phyloP scores from a whole-genome alignment of 92 coral and sea anemone genomes.

The Phenganax marumi region DNA sequence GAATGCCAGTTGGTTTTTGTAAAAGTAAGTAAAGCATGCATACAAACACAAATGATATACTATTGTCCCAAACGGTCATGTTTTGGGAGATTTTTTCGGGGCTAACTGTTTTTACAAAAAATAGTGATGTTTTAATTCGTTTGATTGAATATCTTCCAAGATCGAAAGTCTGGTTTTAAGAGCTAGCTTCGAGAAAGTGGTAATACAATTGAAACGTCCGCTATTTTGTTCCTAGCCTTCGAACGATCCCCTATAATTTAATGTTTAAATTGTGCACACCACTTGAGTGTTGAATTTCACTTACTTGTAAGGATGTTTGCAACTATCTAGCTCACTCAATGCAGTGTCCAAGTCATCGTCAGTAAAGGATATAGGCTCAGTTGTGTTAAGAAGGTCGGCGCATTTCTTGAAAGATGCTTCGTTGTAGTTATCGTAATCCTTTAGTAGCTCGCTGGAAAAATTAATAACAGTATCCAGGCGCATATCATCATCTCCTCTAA shows the following conservation, averaged over 20 bases:
- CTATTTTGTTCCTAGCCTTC: too few relatives aligned
- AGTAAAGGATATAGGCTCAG: background rate
- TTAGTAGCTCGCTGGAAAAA: constrained; percentile 36
- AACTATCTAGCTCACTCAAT: background rate
- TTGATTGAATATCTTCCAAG: too few relatives aligned
- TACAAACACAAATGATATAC: constrained; percentile 2
- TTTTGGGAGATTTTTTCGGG: background rate
- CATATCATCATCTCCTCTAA: constrained; percentile 25
- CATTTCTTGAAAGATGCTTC: constrained; percentile 13
- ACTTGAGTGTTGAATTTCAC: too few relatives aligned
- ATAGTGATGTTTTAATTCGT: background rate
- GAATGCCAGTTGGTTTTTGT: background rate
- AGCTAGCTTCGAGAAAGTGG: too few relatives aligned
- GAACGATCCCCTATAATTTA: too few relatives aligned
- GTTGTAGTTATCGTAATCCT: constrained; percentile 17
- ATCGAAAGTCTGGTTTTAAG: too few relatives aligned
- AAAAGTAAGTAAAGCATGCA: background rate
- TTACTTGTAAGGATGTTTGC: constrained; percentile 19
- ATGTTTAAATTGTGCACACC: too few relatives aligned
- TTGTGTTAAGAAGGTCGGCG: constrained; percentile 13
- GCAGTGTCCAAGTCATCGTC: constrained; percentile 37
- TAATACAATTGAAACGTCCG: too few relatives aligned
- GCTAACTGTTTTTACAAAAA: constrained; percentile 26
- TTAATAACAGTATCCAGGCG: constrained; percentile 40
- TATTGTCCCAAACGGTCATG: background rate